Conservation (phyloP, 2,113 vertebrate genomes). For the Grantiella picta region DNA sequence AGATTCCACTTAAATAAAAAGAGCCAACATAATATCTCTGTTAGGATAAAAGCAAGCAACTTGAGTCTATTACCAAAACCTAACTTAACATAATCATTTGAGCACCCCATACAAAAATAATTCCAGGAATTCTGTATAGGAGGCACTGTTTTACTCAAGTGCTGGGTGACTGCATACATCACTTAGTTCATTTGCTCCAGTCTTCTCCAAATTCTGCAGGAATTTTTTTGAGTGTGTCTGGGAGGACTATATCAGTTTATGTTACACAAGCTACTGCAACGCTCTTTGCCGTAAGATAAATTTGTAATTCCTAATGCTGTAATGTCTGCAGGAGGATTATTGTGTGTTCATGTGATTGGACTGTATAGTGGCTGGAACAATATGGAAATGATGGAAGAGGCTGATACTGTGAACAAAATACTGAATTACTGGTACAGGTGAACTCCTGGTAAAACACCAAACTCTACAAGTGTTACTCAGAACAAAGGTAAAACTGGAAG, state of each 20-base stretch:
- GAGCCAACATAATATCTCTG: not conserved
- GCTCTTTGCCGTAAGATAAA: not conserved
- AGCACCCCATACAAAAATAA: not conserved
- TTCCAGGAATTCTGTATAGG: not conserved
- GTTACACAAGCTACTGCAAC: not conserved
- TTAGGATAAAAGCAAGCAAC: not conserved
- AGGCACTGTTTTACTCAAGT: not conserved
- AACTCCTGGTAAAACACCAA: not conserved
- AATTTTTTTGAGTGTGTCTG: not conserved
- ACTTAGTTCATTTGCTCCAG: not conserved
- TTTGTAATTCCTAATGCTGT: constrained; percentile 9
- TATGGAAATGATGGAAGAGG: not conserved
- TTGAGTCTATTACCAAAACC: not conserved
- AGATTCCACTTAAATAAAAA: not conserved
- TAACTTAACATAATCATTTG: not conserved
- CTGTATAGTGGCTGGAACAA: not conserved
- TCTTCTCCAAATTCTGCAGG: not conserved
- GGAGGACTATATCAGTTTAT: not conserved
- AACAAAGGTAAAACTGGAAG: not conserved
- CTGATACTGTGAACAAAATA: not conserved
- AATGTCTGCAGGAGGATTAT: constrained; percentile 19
- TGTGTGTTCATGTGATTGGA: constrained; percentile 15
- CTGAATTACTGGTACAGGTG: not conserved
- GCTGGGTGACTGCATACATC: not conserved
- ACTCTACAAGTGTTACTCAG: too few species aligned